Conservation (phyloP, 2,113 vertebrate genomes). For the Phoenicopterus ruber region DNA sequence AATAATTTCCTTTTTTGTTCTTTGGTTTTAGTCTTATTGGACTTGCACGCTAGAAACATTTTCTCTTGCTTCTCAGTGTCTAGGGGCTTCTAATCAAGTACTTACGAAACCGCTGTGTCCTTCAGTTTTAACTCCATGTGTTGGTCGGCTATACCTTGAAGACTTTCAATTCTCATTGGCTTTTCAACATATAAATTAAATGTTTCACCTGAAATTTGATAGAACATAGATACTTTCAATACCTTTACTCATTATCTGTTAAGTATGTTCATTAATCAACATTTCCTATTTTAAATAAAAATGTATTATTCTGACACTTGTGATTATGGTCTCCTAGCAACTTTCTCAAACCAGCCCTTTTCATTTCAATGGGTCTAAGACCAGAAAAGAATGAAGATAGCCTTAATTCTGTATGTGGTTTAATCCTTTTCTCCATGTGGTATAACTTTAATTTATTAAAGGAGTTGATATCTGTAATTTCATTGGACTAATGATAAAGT, state of each 20-base stretch:
- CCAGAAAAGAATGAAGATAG: background rate
- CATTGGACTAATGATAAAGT: constrained; percentile 29
- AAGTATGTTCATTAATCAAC: constrained; percentile 58
- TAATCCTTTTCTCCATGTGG: constrained; percentile 33
- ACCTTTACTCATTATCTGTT: constrained; percentile 30
- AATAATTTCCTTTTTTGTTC: background rate
- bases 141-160: constrained; percentile 38
- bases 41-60: background rate
- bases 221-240: constrained; percentile 50
- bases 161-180: background rate
- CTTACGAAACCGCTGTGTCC: background rate
- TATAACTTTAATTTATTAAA: constrained; percentile 41
- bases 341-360: background rate
- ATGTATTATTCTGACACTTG: constrained; percentile 52
- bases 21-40: background rate
- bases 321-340: constrained; percentile 59
- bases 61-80: background rate
- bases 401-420: background rate
- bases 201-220: constrained; percentile 32
- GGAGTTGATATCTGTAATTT: constrained; percentile 32
- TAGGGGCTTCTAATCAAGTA: background rate
- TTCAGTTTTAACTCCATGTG: background rate
- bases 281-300: constrained; percentile 63
- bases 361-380: background rate
- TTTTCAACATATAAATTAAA: constrained; percentile 42